These are phyloP conservation scores for Drosophila kambysellisi DNA, from an alignment of 2,888 invertebrate genomes.

Conservation along the genomic window DNA sequence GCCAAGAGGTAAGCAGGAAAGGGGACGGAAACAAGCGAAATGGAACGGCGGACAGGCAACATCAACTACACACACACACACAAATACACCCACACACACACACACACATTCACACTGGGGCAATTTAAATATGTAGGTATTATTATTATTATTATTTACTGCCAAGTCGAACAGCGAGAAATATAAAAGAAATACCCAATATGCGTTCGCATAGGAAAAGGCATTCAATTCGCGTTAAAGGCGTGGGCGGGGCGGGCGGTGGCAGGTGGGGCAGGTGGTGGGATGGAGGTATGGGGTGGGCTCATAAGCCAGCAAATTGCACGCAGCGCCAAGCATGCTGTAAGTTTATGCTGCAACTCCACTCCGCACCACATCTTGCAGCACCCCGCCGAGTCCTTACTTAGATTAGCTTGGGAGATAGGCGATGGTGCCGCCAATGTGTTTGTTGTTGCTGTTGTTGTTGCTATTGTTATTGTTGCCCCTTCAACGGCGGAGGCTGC, in stretches of 20 bases:
- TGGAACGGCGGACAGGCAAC: constrained; percentile 8
- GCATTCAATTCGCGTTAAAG: constrained; percentile 7
- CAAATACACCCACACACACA: constrained; percentile 1
- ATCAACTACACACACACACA: constrained; percentile 15
- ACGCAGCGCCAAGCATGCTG: constrained; percentile 45
- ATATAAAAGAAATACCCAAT: constrained; percentile 32
- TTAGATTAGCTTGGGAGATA: constrained; percentile 75
- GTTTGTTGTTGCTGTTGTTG: constrained; percentile 16
- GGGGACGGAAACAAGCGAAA: constrained; percentile 11
- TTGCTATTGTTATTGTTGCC: constrained; percentile 24
- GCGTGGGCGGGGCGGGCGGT: constrained; percentile 1
- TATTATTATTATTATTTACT: constrained; percentile 78
- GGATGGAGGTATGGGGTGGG: not conserved
- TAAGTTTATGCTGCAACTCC: constrained; percentile 9
- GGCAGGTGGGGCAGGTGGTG: not conserved
- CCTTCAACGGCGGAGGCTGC: constrained; percentile 34
- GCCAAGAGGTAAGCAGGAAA: constrained; percentile 23
- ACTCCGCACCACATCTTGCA: not conserved
- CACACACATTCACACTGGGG: constrained; percentile 14
- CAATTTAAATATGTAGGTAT: constrained; percentile 75
- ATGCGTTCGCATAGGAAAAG: constrained; percentile 30
- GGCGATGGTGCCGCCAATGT: constrained; percentile 51
- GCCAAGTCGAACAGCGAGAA: constrained; percentile 37
- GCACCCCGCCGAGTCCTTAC: constrained; percentile 22
- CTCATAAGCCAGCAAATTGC: constrained; percentile 64